Conservation (phyloP, 2,113 vertebrate genomes). For the Neotragus pygmaeus region DNA sequence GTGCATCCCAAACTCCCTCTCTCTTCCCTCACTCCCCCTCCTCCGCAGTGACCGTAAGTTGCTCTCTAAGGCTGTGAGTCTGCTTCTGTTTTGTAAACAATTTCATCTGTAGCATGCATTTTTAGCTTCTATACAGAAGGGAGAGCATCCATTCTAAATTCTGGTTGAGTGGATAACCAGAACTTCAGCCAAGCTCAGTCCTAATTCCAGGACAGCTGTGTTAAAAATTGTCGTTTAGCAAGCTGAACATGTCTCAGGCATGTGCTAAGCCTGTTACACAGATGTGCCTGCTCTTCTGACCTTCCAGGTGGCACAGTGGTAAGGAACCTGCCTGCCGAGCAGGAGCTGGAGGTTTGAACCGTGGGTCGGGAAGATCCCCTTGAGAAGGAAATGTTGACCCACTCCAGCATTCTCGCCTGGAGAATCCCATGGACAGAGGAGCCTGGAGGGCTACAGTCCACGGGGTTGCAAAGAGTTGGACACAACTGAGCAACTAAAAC, state of each 20-base stretch:
- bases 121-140: neutral
- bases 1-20: neutral
- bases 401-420: neutral
- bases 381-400: neutral
- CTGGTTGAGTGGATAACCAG: neutral
- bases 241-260: neutral
- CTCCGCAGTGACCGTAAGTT: neutral
- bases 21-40: neutral
- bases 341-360: neutral
- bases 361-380: neutral
- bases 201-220: neutral
- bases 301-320: neutral
- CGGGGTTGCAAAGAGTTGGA: neutral
- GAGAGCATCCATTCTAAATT: neutral
- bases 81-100: neutral
- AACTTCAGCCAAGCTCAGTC: neutral
- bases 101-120: neutral
- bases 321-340: neutral
- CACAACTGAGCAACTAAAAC: neutral
- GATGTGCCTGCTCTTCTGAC: neutral
- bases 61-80: neutral
- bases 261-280: neutral
- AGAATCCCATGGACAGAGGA: neutral
- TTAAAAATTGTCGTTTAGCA: neutral
- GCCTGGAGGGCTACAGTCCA: neutral